Conservation (phyloP, 2,113 vertebrate species). For the Onychorhynchus coronatus region DNA sequence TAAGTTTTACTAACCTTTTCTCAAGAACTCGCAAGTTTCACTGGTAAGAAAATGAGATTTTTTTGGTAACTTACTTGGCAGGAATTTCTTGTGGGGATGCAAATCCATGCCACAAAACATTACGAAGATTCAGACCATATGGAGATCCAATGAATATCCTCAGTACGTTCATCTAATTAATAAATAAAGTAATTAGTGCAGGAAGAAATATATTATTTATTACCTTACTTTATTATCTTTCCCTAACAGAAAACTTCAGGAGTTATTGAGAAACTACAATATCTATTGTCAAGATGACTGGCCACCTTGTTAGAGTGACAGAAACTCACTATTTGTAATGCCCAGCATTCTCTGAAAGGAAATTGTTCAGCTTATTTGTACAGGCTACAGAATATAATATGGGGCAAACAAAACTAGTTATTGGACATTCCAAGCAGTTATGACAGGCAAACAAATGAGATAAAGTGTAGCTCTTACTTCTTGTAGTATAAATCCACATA, state of each 20-base stretch:
- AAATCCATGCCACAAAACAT: slow-evolving; percentile 82
- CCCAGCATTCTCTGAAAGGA: neutral
- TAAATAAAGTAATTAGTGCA: neutral
- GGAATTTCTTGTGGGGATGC: slow-evolving; percentile 75
- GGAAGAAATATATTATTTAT: neutral
- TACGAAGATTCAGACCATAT: slow-evolving; percentile 77
- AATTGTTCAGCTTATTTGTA: neutral
- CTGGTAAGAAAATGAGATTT: neutral
- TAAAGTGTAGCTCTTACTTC: neutral
- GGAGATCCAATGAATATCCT: slow-evolving; percentile 77
- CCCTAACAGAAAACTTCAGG: neutral
- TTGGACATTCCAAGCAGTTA: neutral
- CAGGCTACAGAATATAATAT: neutral
- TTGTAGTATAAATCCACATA: neutral
- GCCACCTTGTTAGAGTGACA: neutral
- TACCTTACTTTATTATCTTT: neutral
- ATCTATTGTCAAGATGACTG: neutral
- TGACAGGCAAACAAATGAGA: neutral
- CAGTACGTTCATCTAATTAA: slow-evolving; percentile 74
- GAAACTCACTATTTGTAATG: neutral
- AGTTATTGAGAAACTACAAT: neutral
- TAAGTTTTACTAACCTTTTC: neutral
- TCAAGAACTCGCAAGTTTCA: neutral
- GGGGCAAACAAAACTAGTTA: neutral
- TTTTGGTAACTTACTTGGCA: slow-evolving; percentile 66